Evolutionary conservation across 2,888 invertebrate species (phyloP).

Genomic region (Lucinisca nassula): DNA sequence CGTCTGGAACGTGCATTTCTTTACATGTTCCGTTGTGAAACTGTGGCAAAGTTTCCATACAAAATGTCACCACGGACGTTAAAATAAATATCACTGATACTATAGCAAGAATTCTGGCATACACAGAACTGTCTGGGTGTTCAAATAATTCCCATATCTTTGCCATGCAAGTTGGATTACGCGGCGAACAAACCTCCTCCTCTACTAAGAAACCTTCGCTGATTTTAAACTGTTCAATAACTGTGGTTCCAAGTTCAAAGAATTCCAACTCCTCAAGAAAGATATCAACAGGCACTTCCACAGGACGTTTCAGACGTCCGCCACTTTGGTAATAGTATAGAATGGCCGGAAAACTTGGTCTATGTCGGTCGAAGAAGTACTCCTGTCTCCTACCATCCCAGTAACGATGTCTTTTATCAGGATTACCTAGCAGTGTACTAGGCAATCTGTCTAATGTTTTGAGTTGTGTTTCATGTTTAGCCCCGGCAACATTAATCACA

Average conservation of each 20-base stretch:
- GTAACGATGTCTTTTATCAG: slow-evolving; percentile 79
- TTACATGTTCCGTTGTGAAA: slow-evolving; percentile 81
- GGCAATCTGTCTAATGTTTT: slow-evolving; percentile 86
- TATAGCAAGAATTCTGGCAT: slow-evolving; percentile 87
- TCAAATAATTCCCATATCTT: slow-evolving; percentile 88
- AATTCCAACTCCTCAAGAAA: slow-evolving; percentile 88
- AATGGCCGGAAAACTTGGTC: slow-evolving; percentile 86
- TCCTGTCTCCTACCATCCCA: slow-evolving; percentile 84
- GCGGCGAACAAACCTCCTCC: slow-evolving; percentile 68
- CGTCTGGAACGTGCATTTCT: slow-evolving; percentile 68
- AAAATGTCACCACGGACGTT: slow-evolving; percentile 88
- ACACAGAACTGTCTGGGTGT: slow-evolving; percentile 87
- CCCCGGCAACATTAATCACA: slow-evolving; percentile 85
- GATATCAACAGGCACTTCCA: slow-evolving; percentile 88
- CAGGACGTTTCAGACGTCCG: slow-evolving; percentile 88
- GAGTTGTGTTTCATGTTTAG: slow-evolving; percentile 87
- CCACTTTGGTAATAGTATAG: slow-evolving; percentile 88
- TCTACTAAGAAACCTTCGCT: slow-evolving; percentile 88
- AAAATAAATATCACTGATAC: slow-evolving; percentile 88
- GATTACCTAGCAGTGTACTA: slow-evolving; percentile 85
- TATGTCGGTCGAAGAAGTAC: slow-evolving; percentile 87
- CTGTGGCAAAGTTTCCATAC: slow-evolving; percentile 88
- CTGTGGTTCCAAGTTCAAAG: slow-evolving; percentile 88
- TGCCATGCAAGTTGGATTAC: slow-evolving; percentile 71
- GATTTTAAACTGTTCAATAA: slow-evolving; percentile 87